Evolutionary conservation across 2,113 vertebrate species (phyloP), one percentile per base, ranked within the genome.

Genomic region (Podarcis raffonei): DNA sequence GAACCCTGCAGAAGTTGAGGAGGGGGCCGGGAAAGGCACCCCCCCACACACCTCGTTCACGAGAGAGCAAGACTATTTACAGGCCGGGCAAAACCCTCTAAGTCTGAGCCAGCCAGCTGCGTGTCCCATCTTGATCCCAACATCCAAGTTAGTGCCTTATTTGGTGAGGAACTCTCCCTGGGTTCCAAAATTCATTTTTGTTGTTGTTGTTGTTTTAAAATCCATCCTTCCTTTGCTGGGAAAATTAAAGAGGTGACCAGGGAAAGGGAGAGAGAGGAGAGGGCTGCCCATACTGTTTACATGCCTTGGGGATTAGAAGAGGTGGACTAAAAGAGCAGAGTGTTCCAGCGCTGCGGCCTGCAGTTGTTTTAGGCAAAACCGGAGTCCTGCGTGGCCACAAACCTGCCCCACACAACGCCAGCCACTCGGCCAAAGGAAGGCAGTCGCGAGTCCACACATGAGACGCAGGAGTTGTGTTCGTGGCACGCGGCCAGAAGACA

Each of bases 111-210:
- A 12, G 42, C 72, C 39, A 68, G 81, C 90, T 94, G 92, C 92
- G 92, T 94, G 94, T 95, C 81, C 87, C 42, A 78, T 37, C 82
- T 80, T 69, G 81, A 88, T 12, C 85, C 57, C 35, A 80, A 80
- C 35, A 39, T 1, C 62, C 20, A 16, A 85, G 87, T 92, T 85
- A 86, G 48, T 11, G 48, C 95, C 95, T 95, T 96, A 95, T 96
- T 96, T 96, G 95, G 95, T 88, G 94, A 94, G 92, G 94, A 95
- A 92, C 39, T 25, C 93, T 78, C 87, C 66, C 83, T 82, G 0
- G 1, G 93, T 87, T 91, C 93, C 81, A 83, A 91, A 89, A 94
- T 39, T 74, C 90, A 81, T 92, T 92, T 89, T 91, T 94, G 89
- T 91, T 92, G 7, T 23, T 25, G 39, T 94, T 90, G 69, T 94